phyloP scores from a whole-genome alignment of 1,140 invertebrate genomes.

The Aphelenchoides avenae region DNA sequence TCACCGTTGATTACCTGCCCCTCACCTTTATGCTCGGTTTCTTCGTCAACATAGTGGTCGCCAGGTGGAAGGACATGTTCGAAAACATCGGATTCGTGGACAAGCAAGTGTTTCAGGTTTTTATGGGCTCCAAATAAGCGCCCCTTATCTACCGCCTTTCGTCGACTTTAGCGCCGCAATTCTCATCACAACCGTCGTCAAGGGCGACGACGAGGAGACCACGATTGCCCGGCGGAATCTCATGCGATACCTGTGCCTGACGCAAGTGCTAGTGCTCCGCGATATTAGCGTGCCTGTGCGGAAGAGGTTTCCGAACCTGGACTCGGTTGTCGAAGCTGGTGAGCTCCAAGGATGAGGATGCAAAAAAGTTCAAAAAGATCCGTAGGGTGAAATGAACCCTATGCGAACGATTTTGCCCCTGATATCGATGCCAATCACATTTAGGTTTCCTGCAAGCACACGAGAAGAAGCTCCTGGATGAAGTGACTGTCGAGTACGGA shows the following conservation, averaged over 20 bases:
- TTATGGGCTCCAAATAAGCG: conserved; percentile 1
- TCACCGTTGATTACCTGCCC: conserved; percentile 41
- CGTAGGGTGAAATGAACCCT: background rate
- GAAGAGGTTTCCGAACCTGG: conserved; percentile 87
- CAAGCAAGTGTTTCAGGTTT: conserved; percentile 3
- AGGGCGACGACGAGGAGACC: conserved; percentile 70
- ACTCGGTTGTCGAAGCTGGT: no score
- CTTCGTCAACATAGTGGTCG: conserved; percentile 50
- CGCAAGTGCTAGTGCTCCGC: conserved; percentile 68
- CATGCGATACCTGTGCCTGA: conserved; percentile 69
- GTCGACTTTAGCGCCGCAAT: conserved; percentile 38
- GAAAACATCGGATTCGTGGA: conserved; percentile 52
- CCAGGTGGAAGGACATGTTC: conserved; percentile 49
- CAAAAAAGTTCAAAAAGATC: conserved; percentile 4
- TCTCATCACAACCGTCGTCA: conserved; percentile 22
- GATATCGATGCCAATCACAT: background rate
- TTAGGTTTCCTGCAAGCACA: conserved; percentile 19
- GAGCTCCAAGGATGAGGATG: conserved; percentile 76
- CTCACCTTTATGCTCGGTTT: conserved; percentile 56
- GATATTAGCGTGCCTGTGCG: conserved; percentile 82
- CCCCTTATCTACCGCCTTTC: background rate
- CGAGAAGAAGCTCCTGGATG: conserved; percentile 32
- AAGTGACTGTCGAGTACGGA: conserved; percentile 16
- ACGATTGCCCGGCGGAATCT: conserved; percentile 73
- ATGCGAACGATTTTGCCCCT: no score